Evolutionary conservation across 2,797 vertebrate genomes (phyloP), one percentile per base, ranked within the genome.

Genomic region (Buphagus erythrorhynchus): DNA sequence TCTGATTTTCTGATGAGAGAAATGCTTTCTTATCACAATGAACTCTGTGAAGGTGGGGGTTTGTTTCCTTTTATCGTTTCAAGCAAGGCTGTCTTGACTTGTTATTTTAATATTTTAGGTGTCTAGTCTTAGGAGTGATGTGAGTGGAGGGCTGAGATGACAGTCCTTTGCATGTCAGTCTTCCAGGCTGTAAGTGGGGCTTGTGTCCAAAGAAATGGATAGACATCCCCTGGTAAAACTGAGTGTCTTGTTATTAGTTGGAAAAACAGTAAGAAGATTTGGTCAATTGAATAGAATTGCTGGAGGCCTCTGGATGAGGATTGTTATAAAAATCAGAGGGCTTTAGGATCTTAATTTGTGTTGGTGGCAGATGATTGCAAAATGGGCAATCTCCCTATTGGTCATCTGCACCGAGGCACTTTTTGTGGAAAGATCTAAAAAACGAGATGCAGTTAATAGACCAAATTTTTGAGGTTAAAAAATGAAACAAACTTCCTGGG

Each of bases 31-130:
- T n/a, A 24, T 24, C 28, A 59, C 57, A 72, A 4, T 7, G 46
- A 89, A 13, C 66, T 14, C 51, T 58, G 29, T 59, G 18, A 74
- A 90, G 17, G 48, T 74, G 28, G 7, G 31, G 19, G 54, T 66
- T 71, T 55, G 9, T 80, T 93, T 88, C 40, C 18, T 90, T 88
- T 90, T 66, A 54, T 58, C 7, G 38, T 57, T 93, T 77, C 68
- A 87, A 62, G 29, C 28, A 51, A 78, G 36, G 20, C 58, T 63
- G 46, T 72, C 43, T 61, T 80, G 28, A 55, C 62, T 85, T 89
- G n/a, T 63, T 93, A 6, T n/a, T 93, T 43, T 65, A 49, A 15
- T 59, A 24, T 71, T 74, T 87, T 57, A 16, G 40, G 28, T 80
- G 16, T 68, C 13, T 8, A 3, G 33, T 66, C 45, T 88, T 59